Evolutionary conservation across 1,140 invertebrate species (phyloP).

Genomic region (Drosophila orena): DNA sequence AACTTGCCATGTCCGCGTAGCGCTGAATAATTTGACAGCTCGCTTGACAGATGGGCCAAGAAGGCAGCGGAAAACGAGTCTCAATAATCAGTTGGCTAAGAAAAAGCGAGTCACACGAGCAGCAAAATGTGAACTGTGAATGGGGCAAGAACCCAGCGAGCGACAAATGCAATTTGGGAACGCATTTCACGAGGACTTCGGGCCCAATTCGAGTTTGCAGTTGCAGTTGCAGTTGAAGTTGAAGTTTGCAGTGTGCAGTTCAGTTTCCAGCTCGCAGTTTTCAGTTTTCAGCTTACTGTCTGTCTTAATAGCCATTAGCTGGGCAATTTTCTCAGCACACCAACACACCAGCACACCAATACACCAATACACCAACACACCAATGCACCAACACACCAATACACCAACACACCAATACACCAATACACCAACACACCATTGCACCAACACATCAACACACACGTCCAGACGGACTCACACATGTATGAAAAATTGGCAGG

Average conservation of each 20-base stretch:
- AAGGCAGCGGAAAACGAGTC: constrained; percentile 9
- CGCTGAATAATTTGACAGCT: constrained; percentile 79
- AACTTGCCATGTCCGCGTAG: constrained; percentile 70
- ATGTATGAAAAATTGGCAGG: constrained; percentile 71
- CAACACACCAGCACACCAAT: constrained; percentile 18
- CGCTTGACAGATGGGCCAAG: constrained; percentile 68
- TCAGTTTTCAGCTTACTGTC: constrained; percentile 31
- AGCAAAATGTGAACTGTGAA: constrained; percentile 61
- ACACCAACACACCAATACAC: constrained; percentile 22
- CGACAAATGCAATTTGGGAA: constrained; percentile 61
- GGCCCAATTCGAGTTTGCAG: constrained; percentile 28
- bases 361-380: background rate
- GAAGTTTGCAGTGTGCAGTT: constrained; percentile 3
- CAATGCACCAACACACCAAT: background rate
- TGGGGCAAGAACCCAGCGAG: constrained; percentile 43
- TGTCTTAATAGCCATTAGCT: constrained; percentile 79
- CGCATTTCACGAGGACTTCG: constrained; percentile 28
- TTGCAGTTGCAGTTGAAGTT: background rate
- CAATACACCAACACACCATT: too few relatives aligned
- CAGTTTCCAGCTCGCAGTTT: constrained; percentile 11
- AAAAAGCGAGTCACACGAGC: constrained; percentile 23
- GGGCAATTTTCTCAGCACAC: constrained; percentile 58
- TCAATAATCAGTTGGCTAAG: constrained; percentile 78
- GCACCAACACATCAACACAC: constrained; percentile 8
- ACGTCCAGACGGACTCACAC: constrained; percentile 23